Evolutionary conservation across 2,888 invertebrate species (phyloP).

Genomic region (Frankliniella intonsa): DNA sequence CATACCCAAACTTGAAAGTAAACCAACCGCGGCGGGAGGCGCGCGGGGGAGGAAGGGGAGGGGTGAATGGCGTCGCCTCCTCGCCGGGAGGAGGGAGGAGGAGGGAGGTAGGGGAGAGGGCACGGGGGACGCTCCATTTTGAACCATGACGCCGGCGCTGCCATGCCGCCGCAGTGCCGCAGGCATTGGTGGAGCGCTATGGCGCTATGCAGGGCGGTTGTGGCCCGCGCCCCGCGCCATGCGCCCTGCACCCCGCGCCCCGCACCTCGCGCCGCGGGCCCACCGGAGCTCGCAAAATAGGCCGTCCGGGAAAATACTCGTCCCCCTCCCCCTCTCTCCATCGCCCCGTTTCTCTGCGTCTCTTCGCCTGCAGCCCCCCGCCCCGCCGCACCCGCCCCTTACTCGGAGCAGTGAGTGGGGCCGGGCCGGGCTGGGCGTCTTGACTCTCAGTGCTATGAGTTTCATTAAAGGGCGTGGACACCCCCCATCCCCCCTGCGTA

Average conservation of each 20-base stretch:
- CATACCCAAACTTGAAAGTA: too few relatives aligned
- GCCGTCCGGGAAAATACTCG: background rate
- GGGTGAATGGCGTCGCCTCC: too few relatives aligned
- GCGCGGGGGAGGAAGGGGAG: too few relatives aligned
- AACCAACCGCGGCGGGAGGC: too few relatives aligned
- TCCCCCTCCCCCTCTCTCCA: background rate
- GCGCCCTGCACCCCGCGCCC: background rate
- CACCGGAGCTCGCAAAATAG: constrained; percentile 16
- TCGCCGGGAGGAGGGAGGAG: background rate
- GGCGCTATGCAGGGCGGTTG: background rate
- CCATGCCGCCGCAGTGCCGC: background rate
- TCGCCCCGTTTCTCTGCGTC: background rate
- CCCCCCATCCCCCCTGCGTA: background rate
- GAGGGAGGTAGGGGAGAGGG: background rate
- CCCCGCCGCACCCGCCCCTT: background rate
- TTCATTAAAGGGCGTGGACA: background rate
- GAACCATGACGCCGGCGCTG: background rate
- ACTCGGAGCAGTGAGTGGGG: background rate
- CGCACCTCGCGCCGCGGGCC: background rate
- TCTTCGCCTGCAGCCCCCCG: background rate
- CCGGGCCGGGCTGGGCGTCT: too few relatives aligned
- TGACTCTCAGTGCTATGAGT: constrained; percentile 17
- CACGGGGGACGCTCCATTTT: background rate
- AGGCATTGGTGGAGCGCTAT: too few relatives aligned
- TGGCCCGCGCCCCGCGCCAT: background rate